phyloP scores from a whole-genome alignment of 2,888 invertebrate genomes.

The Dioctria linearis region DNA sequence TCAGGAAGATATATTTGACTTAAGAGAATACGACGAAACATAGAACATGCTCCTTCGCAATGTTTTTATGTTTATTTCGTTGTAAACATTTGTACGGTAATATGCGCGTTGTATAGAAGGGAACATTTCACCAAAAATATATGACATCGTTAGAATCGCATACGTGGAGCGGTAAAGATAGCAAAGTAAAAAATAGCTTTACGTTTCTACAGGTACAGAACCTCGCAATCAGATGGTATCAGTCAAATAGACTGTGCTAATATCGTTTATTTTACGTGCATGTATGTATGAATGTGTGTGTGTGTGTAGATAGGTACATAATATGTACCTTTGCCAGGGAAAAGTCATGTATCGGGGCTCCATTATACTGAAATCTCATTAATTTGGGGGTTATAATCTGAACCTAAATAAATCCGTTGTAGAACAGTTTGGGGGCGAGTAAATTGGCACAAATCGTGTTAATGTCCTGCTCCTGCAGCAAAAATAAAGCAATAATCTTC shows the following conservation, averaged over 20 bases:
- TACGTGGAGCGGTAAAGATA: constrained; percentile 15
- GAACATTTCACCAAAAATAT: constrained; percentile 41
- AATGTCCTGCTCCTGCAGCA: constrained; percentile 23
- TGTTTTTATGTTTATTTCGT: constrained; percentile 38
- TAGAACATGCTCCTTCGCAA: constrained; percentile 10
- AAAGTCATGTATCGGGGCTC: neutral
- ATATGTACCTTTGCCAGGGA: too few species aligned
- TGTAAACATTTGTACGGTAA: constrained; percentile 36
- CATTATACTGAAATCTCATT: constrained; percentile 50
- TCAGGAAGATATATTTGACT: constrained; percentile 30
- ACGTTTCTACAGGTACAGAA: constrained; percentile 21
- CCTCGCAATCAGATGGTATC: constrained; percentile 34
- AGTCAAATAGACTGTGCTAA: constrained; percentile 31
- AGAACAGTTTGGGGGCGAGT: neutral
- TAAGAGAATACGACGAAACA: constrained; percentile 30
- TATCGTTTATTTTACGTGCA: constrained; percentile 3
- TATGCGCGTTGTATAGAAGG: neutral
- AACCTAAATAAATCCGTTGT: constrained; percentile 14
- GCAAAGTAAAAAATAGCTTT: constrained; percentile 31
- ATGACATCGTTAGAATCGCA: constrained; percentile 31
- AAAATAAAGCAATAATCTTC: constrained; percentile 21
- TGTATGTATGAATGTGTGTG: neutral
- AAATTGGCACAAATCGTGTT: constrained; percentile 27
- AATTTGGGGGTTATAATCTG: constrained; percentile 38
- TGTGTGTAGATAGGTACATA: neutral